phyloP scores from a whole-genome alignment of 1,140 invertebrate species.

The Hirudo medicinalis region DNA sequence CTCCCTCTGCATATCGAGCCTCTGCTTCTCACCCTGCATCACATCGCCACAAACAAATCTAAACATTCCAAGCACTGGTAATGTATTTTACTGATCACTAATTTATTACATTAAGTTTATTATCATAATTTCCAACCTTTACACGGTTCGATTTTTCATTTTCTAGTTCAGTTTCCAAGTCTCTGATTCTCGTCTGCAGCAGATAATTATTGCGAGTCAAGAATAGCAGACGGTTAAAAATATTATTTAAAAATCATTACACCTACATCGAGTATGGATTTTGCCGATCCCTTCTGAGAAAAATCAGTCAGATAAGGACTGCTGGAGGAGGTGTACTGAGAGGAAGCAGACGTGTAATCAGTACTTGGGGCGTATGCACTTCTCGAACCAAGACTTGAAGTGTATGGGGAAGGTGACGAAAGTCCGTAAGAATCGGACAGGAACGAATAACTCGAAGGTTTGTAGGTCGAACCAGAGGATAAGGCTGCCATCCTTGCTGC shows the following conservation, averaged over 20 bases:
- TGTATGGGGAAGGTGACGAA: not conserved
- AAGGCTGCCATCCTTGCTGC: constrained; percentile 4
- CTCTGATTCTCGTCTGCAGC: not conserved
- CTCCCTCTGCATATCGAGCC: constrained; percentile 10
- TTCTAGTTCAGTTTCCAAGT: constrained; percentile 9
- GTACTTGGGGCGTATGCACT: not conserved
- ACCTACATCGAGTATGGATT: not conserved
- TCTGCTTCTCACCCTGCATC: constrained; percentile 11
- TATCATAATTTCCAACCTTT: not conserved
- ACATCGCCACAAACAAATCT: not conserved
- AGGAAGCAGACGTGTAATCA: not conserved
- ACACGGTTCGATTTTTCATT: not conserved
- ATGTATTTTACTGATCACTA: not conserved
- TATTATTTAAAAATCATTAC: not conserved
- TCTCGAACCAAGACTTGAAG: not conserved
- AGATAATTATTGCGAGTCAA: not conserved
- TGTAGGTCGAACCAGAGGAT: not conserved
- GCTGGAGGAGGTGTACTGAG: not conserved
- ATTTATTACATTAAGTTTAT: not conserved
- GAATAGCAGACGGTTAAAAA: no score
- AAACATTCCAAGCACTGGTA: not conserved
- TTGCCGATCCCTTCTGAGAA: not conserved
- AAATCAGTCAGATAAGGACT: constrained; percentile 3
- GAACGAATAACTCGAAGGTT: constrained; percentile 8
- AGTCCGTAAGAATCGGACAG: not conserved